Percentiles rank a stretch among this genome's conserved stretches.
Conservation (phyloP, 1,140 invertebrate genomes). For the Apis dorsata region DNA sequence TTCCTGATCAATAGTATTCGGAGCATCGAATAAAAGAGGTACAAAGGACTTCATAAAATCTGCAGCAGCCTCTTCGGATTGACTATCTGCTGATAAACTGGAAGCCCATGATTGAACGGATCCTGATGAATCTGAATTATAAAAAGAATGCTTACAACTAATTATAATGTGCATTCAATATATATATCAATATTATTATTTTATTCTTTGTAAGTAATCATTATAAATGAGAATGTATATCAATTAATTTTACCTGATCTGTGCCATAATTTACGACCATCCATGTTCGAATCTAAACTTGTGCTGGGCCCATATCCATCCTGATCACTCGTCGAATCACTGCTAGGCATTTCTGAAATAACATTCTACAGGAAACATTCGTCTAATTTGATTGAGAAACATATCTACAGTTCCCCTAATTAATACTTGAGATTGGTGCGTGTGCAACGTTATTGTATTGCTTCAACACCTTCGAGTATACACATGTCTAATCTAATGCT, state of each 20-base stretch:
- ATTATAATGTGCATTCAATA: too few species aligned
- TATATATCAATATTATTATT: too few species aligned
- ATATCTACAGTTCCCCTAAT: conserved; percentile 24
- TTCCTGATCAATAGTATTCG: conserved; percentile 81
- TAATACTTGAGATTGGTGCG: conserved; percentile 32
- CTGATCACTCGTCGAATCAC: conserved; percentile 81
- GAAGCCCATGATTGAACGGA: conserved; percentile 88
- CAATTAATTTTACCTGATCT: conserved; percentile 77
- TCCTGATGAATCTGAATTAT: conserved; percentile 82
- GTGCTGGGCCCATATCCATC: conserved; percentile 82
- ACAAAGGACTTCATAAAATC: conserved; percentile 89
- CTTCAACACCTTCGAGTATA: neutral
- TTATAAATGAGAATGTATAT: too few species aligned
- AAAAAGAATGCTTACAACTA: neutral
- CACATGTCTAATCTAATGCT: conserved; percentile 49
- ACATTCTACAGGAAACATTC: conserved; percentile 24
- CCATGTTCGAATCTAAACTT: conserved; percentile 83
- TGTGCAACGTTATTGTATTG: conserved; percentile 19
- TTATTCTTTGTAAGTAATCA: too few species aligned
- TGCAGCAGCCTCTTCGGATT: conserved; percentile 85
- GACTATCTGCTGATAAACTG: conserved; percentile 86
- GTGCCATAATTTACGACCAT: conserved; percentile 80
- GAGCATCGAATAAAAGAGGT: conserved; percentile 83
- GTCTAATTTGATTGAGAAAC: neutral
- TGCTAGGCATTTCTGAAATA: conserved; percentile 79